Evolutionary conservation across 2,113 vertebrate species (phyloP), one percentile per base, ranked within the genome.

Genomic region (Ceuthmochares aereus): DNA sequence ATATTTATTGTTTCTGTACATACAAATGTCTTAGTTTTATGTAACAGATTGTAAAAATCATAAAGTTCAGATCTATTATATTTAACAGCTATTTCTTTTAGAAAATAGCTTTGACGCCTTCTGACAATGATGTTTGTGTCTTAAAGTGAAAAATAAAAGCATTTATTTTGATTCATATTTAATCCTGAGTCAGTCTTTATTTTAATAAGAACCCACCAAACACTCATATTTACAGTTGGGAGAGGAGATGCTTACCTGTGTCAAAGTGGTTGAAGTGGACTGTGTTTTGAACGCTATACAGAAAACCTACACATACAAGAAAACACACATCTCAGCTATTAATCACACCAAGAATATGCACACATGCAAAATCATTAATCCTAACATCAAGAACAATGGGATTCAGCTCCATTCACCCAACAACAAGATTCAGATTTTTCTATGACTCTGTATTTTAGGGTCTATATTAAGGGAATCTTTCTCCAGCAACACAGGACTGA

Each of bases 1-100:
- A 30, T 97, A 94, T 97, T 96, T 96, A 96, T 96, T 96, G 76
- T 45, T 84, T 69, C 49, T 89, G 85, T 94, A 93, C 45, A 74
- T 72, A 87, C 2, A 85, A 30, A 91, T 84, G 64, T 86, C 76
- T 86, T 86, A 16, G 70, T 89, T 84, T 90, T 92, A 76, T 87
- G 63, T 54, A 70, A 68, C 37, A 95, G 54, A 78, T 14, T 85
- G 43, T 92, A 67, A 88, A 70, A 75, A 72, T 21, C 6, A 3
- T 4, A 60, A 67, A 72, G 17, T 72, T 92, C 40, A 84, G 30
- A 56, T 92, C 63, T 59, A 13, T 85, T 73, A 5, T 36, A 49
- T 23, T 55, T 40, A 29, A 40, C 7, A 67, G 78, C 32, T 77
- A 25, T 84, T 89, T 91, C 66, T 92, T 60, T 30, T 37, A 84